Conservation (phyloP, 2,113 vertebrate species). For the Trematocara marginatum region DNA sequence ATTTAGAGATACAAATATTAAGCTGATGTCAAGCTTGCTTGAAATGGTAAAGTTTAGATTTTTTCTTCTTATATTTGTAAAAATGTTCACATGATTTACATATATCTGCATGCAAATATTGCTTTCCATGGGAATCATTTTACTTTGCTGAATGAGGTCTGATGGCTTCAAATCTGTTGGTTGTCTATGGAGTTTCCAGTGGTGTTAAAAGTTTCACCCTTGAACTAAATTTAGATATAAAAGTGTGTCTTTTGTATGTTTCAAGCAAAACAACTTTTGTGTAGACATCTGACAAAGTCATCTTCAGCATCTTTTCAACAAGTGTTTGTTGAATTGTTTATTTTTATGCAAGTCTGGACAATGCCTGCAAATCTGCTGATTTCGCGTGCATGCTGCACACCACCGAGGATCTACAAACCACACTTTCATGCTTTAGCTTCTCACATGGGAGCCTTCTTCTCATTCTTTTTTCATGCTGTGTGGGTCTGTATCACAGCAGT, state of each 20-base stretch:
- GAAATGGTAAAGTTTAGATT: neutral
- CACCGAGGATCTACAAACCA: neutral
- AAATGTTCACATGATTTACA: neutral
- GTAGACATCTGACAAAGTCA: neutral
- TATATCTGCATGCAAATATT: neutral
- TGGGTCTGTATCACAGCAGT: neutral
- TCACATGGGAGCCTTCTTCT: neutral
- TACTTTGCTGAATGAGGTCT: neutral
- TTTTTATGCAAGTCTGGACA: neutral
- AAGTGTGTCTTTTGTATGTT: neutral
- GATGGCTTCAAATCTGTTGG: neutral
- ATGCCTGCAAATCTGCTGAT: neutral
- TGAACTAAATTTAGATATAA: neutral
- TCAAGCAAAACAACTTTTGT: neutral
- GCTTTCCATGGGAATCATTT: neutral
- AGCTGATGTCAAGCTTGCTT: neutral
- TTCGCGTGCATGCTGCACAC: neutral
- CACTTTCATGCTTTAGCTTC: neutral
- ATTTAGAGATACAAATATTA: neutral
- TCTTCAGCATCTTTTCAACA: neutral
- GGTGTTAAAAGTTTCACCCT: neutral
- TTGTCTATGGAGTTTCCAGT: neutral
- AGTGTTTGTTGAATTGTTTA: neutral
- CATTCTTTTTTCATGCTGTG: neutral
- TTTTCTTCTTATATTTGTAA: neutral